Evolutionary conservation across 2,888 invertebrate genomes (phyloP), one percentile per base, ranked within the genome.

Genomic region (Xestoiulus laeticollis): DNA sequence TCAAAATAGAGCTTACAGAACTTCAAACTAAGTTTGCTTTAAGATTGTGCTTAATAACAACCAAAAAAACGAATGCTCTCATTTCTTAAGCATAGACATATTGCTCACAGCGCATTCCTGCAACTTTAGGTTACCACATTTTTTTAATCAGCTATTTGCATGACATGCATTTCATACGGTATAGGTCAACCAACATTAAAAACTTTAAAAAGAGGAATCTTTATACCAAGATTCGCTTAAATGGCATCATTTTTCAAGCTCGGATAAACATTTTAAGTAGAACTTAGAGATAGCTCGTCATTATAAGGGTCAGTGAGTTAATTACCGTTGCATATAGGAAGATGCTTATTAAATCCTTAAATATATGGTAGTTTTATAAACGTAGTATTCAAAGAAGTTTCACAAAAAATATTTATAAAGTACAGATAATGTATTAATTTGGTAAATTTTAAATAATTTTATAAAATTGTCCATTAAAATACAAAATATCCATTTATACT

Each of bases 141-240:
- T 4, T 78, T 78, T 78, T 14, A 78, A 78, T 78, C 78, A 78
- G 78, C 78, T 30, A 78, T 78, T 78, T 78, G 78, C 78, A 78
- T 78, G 78, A 78, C 78, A 78, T 26, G 78, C 78, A 78, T 78
- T 78, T 78, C 78, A 30, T 26, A 78, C 78, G 78, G 78, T 78
- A 43, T 43, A 78, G 78, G 78, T 78, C 78, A 78, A 14, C 78
- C 78, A 14, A 30, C 78, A 78, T 14, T 30, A 30, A 78, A 68
- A 68, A 78, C 48, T 16, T 48, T 48, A 48, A 48, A 4, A 48
- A 16, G 48, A 78, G 22, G 22, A 5, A 30, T 26, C 30, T 14
- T 5, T 26, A 78, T 78, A 30, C 78, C 8, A 22, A 78, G 78
- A 78, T 78, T 78, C 78, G 78, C 78, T 30, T 78, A 22, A 78